Conservation (phyloP, 2,797 vertebrate genomes). For the Megaceryle alcyon region DNA sequence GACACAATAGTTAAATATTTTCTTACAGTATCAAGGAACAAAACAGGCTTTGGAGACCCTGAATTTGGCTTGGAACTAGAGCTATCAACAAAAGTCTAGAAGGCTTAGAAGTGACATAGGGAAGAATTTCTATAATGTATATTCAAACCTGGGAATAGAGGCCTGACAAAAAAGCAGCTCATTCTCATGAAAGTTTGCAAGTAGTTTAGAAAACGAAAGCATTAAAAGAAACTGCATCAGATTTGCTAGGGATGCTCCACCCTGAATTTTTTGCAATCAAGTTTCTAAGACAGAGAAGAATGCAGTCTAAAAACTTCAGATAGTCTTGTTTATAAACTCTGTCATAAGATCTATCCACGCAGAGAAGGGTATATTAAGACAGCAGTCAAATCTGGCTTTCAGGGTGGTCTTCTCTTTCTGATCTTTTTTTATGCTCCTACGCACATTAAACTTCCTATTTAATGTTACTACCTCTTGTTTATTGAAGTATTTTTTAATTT, state of each 20-base stretch:
- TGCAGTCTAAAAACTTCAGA: background rate
- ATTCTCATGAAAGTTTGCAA: background rate
- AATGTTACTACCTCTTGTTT: background rate
- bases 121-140: background rate
- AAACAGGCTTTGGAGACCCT: background rate
- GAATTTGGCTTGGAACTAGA: background rate
- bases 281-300: background rate
- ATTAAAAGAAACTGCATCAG: background rate
- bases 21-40: background rate
- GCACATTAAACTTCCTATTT: background rate
- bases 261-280: background rate
- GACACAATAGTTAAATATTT: background rate
- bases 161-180: fast-evolving
- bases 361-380: background rate
- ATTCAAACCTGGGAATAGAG: background rate
- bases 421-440: background rate
- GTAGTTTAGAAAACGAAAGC: background rate
- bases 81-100: background rate
- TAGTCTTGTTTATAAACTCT: background rate
- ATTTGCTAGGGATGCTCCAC: background rate
- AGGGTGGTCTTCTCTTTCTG: background rate
- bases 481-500: background rate
- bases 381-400: background rate
- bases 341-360: background rate
- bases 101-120: background rate